These are phyloP conservation scores for Notamacropus eugenii DNA, from an alignment of 2,797 vertebrate species.

Conservation along the genomic window DNA sequence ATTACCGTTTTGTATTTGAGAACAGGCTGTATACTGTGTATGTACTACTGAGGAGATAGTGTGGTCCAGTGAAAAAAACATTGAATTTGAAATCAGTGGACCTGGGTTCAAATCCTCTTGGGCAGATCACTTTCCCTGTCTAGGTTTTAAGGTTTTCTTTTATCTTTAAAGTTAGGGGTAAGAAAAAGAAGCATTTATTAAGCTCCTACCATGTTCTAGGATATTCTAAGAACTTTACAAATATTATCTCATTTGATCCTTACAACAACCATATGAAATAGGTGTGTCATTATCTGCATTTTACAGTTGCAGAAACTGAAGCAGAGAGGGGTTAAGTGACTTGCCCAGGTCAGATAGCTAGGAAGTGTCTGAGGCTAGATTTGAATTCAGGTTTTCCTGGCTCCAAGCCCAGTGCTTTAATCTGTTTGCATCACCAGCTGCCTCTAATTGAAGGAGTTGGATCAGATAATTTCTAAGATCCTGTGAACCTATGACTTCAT, in stretches of 20 bases:
- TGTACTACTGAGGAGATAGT: not conserved
- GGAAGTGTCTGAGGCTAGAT: not conserved
- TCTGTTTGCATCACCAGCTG: not conserved
- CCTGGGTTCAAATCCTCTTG: not conserved
- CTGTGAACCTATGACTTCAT: slow-evolving; percentile 70
- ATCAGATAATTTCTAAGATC: not conserved
- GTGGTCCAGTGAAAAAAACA: not conserved
- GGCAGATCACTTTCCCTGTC: not conserved
- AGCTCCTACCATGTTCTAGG: not conserved
- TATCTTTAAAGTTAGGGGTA: not conserved
- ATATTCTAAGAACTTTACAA: not conserved
- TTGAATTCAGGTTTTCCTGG: not conserved
- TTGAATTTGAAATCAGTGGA: not conserved
- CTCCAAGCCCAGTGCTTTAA: not conserved
- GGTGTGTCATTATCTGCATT: not conserved
- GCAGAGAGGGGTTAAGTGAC: not conserved
- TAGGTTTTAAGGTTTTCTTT: not conserved
- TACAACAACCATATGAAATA: not conserved
- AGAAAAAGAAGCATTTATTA: not conserved
- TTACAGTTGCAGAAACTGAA: not conserved
- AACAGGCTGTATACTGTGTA: not conserved
- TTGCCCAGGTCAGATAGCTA: not conserved
- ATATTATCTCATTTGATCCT: not conserved
- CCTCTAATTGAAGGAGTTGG: not conserved
- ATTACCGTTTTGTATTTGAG: not conserved